Evolutionary conservation across 2,797 vertebrate genomes (phyloP).

Genomic region (Silurus lanzhouensis): DNA sequence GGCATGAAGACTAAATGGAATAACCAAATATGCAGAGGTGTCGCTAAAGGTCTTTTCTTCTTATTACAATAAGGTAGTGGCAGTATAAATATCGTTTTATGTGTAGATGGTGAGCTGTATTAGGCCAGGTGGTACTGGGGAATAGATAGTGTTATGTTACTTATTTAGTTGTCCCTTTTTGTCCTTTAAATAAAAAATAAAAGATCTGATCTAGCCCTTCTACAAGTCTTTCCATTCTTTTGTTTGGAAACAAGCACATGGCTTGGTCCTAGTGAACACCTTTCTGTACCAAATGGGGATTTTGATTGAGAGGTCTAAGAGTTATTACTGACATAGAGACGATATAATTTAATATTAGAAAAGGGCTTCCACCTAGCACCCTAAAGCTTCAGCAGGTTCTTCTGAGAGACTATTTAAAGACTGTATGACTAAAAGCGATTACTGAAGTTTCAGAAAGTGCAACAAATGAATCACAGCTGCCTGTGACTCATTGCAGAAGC

Average conservation of each 20-base stretch:
- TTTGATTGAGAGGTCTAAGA: not conserved
- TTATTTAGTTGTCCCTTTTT: not conserved
- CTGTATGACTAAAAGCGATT: not conserved
- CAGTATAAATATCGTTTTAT: not conserved
- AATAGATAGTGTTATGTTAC: not conserved
- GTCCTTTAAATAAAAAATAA: not conserved
- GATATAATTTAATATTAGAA: not conserved
- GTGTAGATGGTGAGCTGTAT: not conserved
- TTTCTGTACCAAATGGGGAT: not conserved
- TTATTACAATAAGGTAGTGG: not conserved
- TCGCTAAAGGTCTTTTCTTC: not conserved
- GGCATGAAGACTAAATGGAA: not conserved
- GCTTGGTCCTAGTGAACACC: not conserved
- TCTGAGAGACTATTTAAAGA: not conserved
- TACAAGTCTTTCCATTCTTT: not conserved
- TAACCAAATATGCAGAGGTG: not conserved
- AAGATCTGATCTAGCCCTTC: not conserved
- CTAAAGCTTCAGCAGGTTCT: not conserved
- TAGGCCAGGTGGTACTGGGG: not conserved
- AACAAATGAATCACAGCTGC: conserved; percentile 14
- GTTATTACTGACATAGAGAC: not conserved
- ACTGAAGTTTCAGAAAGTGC: not conserved
- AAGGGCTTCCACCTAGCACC: not conserved
- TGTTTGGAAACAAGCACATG: not conserved
- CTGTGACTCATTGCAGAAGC: not conserved